phyloP scores from a whole-genome alignment of 2,113 vertebrate species.

The Mola mola region DNA sequence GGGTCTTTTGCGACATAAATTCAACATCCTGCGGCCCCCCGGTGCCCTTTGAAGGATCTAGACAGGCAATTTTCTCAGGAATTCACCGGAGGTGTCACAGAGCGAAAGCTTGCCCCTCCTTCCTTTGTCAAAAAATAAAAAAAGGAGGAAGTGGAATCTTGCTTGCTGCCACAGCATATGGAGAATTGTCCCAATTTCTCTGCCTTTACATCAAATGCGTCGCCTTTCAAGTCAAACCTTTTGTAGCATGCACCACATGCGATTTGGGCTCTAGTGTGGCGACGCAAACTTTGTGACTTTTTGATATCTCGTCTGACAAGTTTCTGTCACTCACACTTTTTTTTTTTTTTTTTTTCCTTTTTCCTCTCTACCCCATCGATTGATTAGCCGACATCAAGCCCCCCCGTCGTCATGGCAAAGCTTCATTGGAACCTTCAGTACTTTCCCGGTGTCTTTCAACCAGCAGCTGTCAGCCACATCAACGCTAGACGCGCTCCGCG shows the following conservation, averaged over 20 bases:
- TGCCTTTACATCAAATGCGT: conserved; percentile 65
- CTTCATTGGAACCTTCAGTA: conserved; percentile 77
- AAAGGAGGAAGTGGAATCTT: conserved; percentile 15
- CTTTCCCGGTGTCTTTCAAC: conserved; percentile 76
- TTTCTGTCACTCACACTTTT: conserved; percentile 71
- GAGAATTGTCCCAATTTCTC: conserved; percentile 74
- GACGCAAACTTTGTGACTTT: conserved; percentile 74
- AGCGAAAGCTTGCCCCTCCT: conserved; percentile 58
- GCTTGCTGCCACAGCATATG: conserved; percentile 56
- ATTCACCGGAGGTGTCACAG: conserved; percentile 62
- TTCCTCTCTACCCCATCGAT: conserved; percentile 66
- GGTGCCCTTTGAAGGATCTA: conserved; percentile 61
- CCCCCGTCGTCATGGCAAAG: conserved; percentile 67
- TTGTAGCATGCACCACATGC: conserved; percentile 69
- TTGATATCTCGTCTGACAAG: conserved; percentile 75
- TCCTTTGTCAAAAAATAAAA: conserved; percentile 49
- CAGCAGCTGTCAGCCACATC: conserved; percentile 82
- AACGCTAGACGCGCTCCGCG: conserved; percentile 60
- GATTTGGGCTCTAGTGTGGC: conserved; percentile 74
- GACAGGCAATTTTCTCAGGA: conserved; percentile 57
- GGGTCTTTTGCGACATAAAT: conserved; percentile 68
- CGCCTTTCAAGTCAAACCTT: conserved; percentile 64
- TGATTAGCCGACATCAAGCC: conserved; percentile 81
- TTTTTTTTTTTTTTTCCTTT: conserved; percentile 26
- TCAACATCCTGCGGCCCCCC: conserved; percentile 58